Base-by-base conservation (phyloP, 2,888 invertebrate species). In the Clanis bilineata region DNA sequence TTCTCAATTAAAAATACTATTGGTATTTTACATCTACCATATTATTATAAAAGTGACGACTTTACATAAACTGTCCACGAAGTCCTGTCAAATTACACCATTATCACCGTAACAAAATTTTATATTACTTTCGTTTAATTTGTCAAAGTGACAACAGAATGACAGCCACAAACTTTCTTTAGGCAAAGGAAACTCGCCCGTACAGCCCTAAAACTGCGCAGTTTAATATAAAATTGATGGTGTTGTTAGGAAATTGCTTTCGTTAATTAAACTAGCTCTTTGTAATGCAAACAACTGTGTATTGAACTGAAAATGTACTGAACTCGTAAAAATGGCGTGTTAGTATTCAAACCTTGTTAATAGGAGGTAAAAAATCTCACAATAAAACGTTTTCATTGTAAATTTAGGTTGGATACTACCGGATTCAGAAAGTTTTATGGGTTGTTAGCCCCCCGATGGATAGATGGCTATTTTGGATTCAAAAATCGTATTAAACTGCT, bases 81-180 rank as follows among this genome's bases (percentile, higher is more conserved):
- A 5, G 36, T 28, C 32, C 51, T 51, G 51, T 51, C 51, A 51
- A 51, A 51, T 51, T 51, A n/a, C n/a, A n/a, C n/a, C n/a, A 18
- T 28, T 18, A 18, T 28, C 10, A 36, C 12, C 25, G 9, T 36
- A 36, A 36, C 18, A 47, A 25, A 25, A 15, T 15, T 23, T 18
- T 28, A 51, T 7, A 32, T 18, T 28, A 28, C 28, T 32, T 15
- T 15, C 18, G 3, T 51, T 28, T 32, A 51, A 51, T 51, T 32
- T 51, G 51, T 51, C 51, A 51, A 51, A 51, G 51, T 51, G 32
- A 51, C 51, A 51, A 18, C 18, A 28, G n/a, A 51, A 10, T 32
- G 32, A 51, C 32, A 51, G 18, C 18, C 32, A 23, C 22, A n/a
- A 18, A 51, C 18, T 51, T 51, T 47, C 6, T 32, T 4, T 51